Base-by-base conservation (phyloP, 2,888 invertebrate species). In the Leptinotarsa rubiginosa region DNA sequence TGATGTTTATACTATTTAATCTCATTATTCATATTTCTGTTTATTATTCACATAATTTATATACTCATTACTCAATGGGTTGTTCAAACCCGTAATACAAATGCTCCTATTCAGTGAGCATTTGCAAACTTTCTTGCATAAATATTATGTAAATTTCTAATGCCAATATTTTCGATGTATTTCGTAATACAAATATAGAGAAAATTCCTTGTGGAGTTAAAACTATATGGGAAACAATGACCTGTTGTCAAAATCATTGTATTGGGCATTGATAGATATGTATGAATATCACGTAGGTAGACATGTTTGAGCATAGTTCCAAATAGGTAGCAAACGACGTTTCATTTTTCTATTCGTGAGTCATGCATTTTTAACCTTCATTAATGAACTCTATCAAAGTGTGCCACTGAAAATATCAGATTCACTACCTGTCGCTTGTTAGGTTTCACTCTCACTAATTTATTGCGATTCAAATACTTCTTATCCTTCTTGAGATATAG, bases 381-480 rank as follows among this genome's bases (percentile, higher is more conserved):
- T 56, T 31, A 1, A 56, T 56, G 15, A 56, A 56, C 56, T 22
- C 13, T 12, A 56, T 22, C 22, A 22, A 41, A 41, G 62, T 62
- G 62, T 62, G 41, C 62, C 62, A 62, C n/a, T 62, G 62, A 62
- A 62, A 62, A 62, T 62, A 62, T 62, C n/a, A 62, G 41, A 62
- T 62, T 62, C 41, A 31, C 62, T 18, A n/a, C n/a, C 18, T 41
- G 41, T 12, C 41, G 10, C n/a, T 62, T 4, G 41, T 62, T 12
- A 15, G 22, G 13, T 22, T 56, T 56, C 62, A 62, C 62, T 62
- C 18, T 62, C 62, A 41, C 62, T 41, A 59, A 20, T 15, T 13
- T 22, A 56, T 52, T 56, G 56, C 3, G 22, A 20, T 31, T 62
- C 16, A 10, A 31, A 31, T 31, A 2, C 16, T 16, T 25, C 16